phyloP scores from a whole-genome alignment of 2,888 invertebrate genomes.

The Eucera pruinosa region DNA sequence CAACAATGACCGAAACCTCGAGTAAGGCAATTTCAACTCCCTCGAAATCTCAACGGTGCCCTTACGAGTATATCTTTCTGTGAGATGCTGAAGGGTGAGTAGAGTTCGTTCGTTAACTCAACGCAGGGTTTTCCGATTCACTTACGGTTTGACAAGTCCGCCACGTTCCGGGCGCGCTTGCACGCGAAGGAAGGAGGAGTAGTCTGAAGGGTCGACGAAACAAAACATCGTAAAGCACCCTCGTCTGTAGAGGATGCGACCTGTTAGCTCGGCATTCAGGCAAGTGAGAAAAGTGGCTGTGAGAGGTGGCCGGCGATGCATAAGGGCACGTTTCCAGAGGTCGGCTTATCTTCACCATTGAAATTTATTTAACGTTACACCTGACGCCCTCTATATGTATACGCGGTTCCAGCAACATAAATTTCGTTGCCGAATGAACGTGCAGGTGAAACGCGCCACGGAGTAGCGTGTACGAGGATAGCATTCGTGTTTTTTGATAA shows the following conservation, averaged over 20 bases:
- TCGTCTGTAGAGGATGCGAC: conserved; percentile 71
- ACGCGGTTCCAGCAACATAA: too few species aligned
- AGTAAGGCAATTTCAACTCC: conserved; percentile 17
- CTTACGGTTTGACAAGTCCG: conserved; percentile 69
- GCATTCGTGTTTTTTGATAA: conserved; percentile 12
- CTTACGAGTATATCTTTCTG: neutral
- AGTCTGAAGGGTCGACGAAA: conserved; percentile 67
- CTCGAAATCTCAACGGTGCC: conserved; percentile 3
- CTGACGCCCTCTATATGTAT: neutral
- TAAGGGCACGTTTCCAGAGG: conserved; percentile 63
- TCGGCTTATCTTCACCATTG: conserved; percentile 52
- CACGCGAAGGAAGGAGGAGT: conserved; percentile 43
- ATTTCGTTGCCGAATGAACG: conserved; percentile 31
- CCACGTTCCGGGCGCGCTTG: conserved; percentile 55
- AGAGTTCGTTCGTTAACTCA: conserved; percentile 56
- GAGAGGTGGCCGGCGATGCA: conserved; percentile 67
- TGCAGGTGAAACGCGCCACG: neutral
- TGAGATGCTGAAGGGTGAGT: neutral
- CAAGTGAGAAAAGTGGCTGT: conserved; percentile 74
- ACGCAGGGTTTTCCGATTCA: conserved; percentile 62
- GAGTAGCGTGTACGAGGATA: neutral
- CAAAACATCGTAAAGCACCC: conserved; percentile 75
- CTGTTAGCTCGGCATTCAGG: conserved; percentile 72
- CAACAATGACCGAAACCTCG: neutral
- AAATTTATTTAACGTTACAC: conserved; percentile 58